phyloP scores from a whole-genome alignment of 2,797 vertebrate genomes.

The Micromesistius poutassou region DNA sequence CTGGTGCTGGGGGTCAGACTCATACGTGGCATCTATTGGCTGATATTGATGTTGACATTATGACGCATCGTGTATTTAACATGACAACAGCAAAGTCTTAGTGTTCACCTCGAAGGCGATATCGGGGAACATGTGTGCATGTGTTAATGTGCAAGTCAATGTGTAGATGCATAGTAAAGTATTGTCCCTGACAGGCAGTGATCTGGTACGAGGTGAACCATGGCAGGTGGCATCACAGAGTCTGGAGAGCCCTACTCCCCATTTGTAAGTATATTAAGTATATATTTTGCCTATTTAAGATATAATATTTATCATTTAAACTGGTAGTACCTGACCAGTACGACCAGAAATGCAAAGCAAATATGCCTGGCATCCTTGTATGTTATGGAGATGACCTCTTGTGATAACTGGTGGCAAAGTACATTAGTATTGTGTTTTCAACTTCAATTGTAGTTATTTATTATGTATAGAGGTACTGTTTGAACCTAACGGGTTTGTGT shows the following conservation, averaged over 20 bases:
- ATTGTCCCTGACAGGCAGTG: slow-evolving; percentile 35
- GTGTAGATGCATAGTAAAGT: not conserved
- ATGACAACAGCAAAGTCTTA: not conserved
- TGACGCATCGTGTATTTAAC: not conserved
- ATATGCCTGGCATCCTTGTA: not conserved
- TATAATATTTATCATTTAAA: no score
- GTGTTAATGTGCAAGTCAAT: not conserved
- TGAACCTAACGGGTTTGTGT: not conserved
- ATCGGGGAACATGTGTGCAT: no score
- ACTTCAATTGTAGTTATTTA: not conserved
- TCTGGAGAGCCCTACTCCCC: slow-evolving; percentile 92
- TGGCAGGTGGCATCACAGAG: slow-evolving; percentile 95
- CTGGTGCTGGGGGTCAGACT: not conserved
- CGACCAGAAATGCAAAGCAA: not conserved
- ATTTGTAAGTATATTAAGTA: slow-evolving; percentile 80
- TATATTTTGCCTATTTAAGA: not conserved
- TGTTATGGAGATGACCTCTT: not conserved
- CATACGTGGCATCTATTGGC: not conserved
- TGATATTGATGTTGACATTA: not conserved
- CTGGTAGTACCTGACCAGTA: no score
- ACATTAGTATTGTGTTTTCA: not conserved
- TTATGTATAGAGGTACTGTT: not conserved
- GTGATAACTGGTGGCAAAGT: not conserved
- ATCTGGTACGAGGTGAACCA: slow-evolving; percentile 43
- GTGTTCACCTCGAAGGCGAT: no score